Conservation (phyloP, 2,888 invertebrate genomes). For the Agriotes lineatus region DNA sequence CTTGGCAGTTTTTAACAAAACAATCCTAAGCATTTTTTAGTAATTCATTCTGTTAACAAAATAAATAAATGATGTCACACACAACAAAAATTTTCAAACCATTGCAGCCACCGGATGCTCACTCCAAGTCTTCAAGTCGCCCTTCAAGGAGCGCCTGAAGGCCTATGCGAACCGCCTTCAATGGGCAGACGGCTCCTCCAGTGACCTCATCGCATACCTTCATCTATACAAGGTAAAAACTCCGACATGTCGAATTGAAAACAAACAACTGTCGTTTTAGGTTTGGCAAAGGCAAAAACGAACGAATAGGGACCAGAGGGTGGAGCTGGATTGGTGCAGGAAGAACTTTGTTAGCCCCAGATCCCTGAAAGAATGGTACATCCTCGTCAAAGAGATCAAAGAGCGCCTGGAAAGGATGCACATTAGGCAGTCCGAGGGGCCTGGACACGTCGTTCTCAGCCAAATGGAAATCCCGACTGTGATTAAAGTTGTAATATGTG, state of each 20-base stretch:
- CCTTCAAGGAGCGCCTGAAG: slow-evolving; percentile 77
- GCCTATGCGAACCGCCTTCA: slow-evolving; percentile 81
- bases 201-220: slow-evolving; percentile 86
- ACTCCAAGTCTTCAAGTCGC: slow-evolving; percentile 82
- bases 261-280: too few species aligned
- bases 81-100: too few species aligned
- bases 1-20: too few species aligned
- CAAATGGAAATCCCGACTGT: slow-evolving; percentile 71
- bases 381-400: slow-evolving; percentile 78
- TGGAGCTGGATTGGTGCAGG: slow-evolving; percentile 75
- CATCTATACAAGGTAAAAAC: slow-evolving; percentile 80
- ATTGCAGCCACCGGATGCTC: slow-evolving; percentile 83
- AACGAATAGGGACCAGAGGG: slow-evolving; percentile 51
- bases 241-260: neutral
- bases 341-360: slow-evolving; percentile 78
- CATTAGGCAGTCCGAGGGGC: slow-evolving; percentile 70
- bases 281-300: slow-evolving; percentile 77
- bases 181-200: slow-evolving; percentile 87
- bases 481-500: slow-evolving; percentile 82
- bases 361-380: slow-evolving; percentile 80
- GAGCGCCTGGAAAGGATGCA: slow-evolving; percentile 72
- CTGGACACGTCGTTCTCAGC: slow-evolving; percentile 64
- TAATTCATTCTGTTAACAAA: too few species aligned
- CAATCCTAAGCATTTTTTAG: too few species aligned
- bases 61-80: too few species aligned